Conservation (phyloP, 2,797 vertebrate genomes). For the Hipposideros larvatus region DNA sequence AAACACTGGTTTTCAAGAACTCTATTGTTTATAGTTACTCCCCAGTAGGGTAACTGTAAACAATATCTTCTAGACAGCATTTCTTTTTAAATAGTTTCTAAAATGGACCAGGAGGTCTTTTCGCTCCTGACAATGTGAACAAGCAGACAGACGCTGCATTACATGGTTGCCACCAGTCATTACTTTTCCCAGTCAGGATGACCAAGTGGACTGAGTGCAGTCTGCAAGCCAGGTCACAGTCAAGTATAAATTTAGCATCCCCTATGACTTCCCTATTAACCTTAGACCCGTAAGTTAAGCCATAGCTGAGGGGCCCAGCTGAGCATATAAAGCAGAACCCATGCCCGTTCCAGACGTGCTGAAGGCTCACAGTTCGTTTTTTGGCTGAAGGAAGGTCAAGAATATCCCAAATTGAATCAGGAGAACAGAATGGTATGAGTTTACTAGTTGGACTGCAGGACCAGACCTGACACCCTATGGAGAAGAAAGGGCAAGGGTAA, state of each 20-base stretch:
- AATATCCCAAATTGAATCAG: slow-evolving; percentile 30
- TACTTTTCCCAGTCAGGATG: slow-evolving; percentile 47
- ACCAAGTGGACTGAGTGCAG: not conserved
- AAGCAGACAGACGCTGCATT: slow-evolving; percentile 32
- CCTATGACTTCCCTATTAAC: slow-evolving; percentile 51
- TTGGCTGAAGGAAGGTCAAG: not conserved
- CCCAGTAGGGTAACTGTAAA: slow-evolving; percentile 54
- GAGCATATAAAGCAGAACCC: not conserved
- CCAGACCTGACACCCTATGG: not conserved
- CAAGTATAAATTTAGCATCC: slow-evolving; percentile 64
- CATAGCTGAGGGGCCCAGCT: not conserved
- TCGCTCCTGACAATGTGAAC: not conserved
- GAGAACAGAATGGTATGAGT: not conserved
- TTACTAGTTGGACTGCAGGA: not conserved
- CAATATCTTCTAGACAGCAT: slow-evolving; percentile 54
- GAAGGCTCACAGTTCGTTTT: not conserved
- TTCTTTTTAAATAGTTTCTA: slow-evolving; percentile 50
- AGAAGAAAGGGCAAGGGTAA: not conserved
- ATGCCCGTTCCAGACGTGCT: not conserved
- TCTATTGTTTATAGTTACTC: not conserved
- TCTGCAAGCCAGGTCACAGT: slow-evolving; percentile 48
- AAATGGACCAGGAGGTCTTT: slow-evolving; percentile 43
- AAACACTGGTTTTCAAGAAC: slow-evolving; percentile 60
- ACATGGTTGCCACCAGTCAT: slow-evolving; percentile 64
- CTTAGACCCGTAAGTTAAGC: not conserved